Percentiles rank a stretch among this genome's conserved stretches.
These are phyloP conservation scores for Clunio marinus DNA, from an alignment of 2,888 invertebrate genomes.

Conservation along the genomic window DNA sequence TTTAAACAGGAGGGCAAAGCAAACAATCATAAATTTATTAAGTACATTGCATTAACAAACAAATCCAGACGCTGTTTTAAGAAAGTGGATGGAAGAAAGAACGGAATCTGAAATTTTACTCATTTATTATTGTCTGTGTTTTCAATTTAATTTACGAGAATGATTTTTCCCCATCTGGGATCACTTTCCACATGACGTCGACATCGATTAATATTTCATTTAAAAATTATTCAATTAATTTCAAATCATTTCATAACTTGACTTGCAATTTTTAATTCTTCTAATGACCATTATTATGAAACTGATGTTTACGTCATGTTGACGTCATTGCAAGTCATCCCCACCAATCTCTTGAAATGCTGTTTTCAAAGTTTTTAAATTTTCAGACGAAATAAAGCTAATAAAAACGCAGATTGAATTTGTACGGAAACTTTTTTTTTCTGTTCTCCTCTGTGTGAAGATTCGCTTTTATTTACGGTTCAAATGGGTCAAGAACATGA, in stretches of 20 bases:
- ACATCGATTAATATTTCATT: too few species aligned
- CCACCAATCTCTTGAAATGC: too few species aligned
- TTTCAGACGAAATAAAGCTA: slow-evolving; percentile 28
- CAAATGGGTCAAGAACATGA: slow-evolving; percentile 10
- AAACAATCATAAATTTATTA: slow-evolving; percentile 37
- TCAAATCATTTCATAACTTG: background rate
- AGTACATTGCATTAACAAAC: slow-evolving; percentile 35
- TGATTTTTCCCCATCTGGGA: background rate
- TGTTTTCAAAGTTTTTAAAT: slow-evolving; percentile 16
- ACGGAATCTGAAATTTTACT: slow-evolving; percentile 30
- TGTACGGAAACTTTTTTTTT: slow-evolving; percentile 4
- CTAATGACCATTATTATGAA: too few species aligned
- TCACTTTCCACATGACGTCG: background rate
- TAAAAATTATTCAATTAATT: background rate
- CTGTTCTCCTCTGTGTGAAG: background rate
- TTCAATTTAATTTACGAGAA: slow-evolving; percentile 36
- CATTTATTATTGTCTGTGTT: slow-evolving; percentile 38
- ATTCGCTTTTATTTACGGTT: slow-evolving; percentile 2
- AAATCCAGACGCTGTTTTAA: slow-evolving; percentile 34
- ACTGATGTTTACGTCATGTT: too few species aligned
- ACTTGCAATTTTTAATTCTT: too few species aligned
- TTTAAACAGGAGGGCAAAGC: slow-evolving; percentile 3
- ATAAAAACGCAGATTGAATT: slow-evolving; percentile 33
- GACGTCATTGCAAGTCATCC: too few species aligned
- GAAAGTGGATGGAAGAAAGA: slow-evolving; percentile 8